Conservation (phyloP, 2,888 invertebrate genomes). For the Tetanocera ferruginea region DNA sequence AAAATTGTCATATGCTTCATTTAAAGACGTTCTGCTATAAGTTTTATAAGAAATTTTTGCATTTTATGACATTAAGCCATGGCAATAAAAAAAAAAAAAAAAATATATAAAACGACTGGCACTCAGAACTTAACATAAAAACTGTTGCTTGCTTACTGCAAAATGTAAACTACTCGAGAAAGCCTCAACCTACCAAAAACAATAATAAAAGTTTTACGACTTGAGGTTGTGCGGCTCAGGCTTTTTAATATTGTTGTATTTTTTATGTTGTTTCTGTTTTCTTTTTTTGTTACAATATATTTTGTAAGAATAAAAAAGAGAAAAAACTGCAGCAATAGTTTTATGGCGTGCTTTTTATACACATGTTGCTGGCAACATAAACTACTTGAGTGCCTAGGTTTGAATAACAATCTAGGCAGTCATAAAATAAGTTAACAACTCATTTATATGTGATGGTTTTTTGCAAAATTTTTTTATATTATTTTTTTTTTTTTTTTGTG, state of each 20-base stretch:
- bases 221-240: background rate
- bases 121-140: background rate
- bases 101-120: background rate
- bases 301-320: no score
- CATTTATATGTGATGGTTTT: slow-evolving; percentile 42
- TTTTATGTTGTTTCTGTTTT: background rate
- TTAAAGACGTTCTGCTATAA: slow-evolving; percentile 59
- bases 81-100: background rate
- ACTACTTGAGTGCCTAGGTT: background rate
- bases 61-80: background rate
- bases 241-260: background rate
- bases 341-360: background rate
- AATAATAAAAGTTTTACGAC: slow-evolving; percentile 13
- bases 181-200: background rate
- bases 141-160: background rate
- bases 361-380: slow-evolving; percentile 9
- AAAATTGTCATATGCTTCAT: slow-evolving; percentile 66
- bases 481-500: background rate
- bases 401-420: slow-evolving; percentile 31
- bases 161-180: background rate
- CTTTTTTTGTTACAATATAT: background rate
- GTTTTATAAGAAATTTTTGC: slow-evolving; percentile 8
- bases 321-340: background rate
- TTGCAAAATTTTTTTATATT: background rate
- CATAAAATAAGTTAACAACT: slow-evolving; percentile 56